phyloP scores from a whole-genome alignment of 1,140 invertebrate genomes.

The Ceratosolen fusciceps region DNA sequence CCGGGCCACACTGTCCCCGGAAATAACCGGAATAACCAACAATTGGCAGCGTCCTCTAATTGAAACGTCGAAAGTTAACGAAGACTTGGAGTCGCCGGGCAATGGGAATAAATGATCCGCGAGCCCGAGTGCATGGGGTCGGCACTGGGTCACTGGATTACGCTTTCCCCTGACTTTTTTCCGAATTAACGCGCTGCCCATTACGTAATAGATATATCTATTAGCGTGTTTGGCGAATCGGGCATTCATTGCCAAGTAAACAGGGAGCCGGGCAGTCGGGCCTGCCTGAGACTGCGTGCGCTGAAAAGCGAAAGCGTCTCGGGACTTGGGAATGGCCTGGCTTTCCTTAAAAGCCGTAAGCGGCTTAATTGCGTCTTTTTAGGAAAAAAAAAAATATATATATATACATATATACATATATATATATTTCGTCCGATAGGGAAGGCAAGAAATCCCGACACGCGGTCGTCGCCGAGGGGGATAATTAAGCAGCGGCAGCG shows the following conservation, averaged over 20 bases:
- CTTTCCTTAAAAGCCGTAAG: not conserved
- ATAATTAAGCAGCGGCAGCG: too few species aligned
- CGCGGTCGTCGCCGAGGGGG: not conserved
- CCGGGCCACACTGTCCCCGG: too few species aligned
- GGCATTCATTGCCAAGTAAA: not conserved
- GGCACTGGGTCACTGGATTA: not conserved
- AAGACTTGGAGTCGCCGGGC: conserved; percentile 8
- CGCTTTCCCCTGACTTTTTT: too few species aligned
- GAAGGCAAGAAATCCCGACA: not conserved
- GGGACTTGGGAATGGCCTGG: not conserved
- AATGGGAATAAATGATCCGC: too few species aligned
- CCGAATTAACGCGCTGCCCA: not conserved
- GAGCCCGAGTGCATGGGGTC: not conserved
- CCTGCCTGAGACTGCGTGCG: not conserved
- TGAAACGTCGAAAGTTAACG: conserved; percentile 22
- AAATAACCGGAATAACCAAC: too few species aligned
- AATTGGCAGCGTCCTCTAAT: too few species aligned
- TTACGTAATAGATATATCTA: not conserved
- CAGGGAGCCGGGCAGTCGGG: too few species aligned
- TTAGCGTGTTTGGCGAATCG: not conserved
- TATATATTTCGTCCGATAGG: not conserved
- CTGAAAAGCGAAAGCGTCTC: conserved; percentile 8
- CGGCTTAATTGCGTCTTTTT: conserved; percentile 19
- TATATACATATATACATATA: too few species aligned
- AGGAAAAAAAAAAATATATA: too few species aligned